Conservation (phyloP, 2,113 vertebrate genomes). For the Seriola aureovittata region DNA sequence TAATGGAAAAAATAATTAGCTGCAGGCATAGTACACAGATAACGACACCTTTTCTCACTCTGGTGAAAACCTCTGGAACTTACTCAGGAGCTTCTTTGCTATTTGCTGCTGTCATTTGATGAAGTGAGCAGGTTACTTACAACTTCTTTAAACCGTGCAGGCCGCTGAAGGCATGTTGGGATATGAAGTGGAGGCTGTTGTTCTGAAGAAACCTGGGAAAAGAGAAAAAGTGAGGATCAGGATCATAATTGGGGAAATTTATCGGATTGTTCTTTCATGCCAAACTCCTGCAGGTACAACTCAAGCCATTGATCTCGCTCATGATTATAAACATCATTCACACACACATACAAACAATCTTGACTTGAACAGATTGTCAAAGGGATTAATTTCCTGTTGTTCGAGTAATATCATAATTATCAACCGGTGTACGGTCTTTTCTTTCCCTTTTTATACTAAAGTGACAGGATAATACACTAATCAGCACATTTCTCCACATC, state of each 20-base stretch:
- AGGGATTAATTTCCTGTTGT: background rate
- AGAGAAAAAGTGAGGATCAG: background rate
- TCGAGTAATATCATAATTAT: conserved; percentile 1
- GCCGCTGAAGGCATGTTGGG: conserved; percentile 84
- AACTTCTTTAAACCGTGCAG: conserved; percentile 83
- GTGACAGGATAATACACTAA: conserved; percentile 6
- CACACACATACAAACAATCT: background rate
- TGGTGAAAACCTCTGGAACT: no score
- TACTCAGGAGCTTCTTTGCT: no score
- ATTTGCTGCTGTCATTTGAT: background rate
- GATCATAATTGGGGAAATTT: background rate
- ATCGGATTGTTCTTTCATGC: background rate
- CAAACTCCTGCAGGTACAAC: background rate
- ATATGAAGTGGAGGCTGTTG: conserved; percentile 84
- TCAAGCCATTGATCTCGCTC: background rate
- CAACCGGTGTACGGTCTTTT: background rate
- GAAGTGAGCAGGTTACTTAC: conserved; percentile 77
- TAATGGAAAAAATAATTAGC: no score
- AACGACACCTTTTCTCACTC: no score
- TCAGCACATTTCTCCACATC: conserved; percentile 9
- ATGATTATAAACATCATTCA: background rate
- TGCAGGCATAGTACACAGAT: no score
- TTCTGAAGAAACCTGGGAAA: conserved; percentile 85
- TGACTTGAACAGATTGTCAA: background rate
- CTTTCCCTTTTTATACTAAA: background rate